Conservation (phyloP, 2,113 vertebrate genomes). For the Thalassarche chlororhynchos region DNA sequence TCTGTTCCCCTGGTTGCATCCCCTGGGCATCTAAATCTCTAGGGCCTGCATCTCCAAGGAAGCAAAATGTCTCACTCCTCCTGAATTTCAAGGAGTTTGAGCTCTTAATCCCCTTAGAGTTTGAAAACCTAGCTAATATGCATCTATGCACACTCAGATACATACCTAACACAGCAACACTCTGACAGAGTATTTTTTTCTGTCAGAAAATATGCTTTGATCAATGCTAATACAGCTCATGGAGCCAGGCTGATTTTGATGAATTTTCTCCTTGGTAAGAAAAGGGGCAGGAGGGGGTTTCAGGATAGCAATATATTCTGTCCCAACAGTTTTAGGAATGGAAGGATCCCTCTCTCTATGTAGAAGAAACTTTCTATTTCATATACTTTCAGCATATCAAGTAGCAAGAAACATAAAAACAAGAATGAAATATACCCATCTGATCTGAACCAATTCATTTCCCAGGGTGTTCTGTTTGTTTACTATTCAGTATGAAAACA, state of each 20-base stretch:
- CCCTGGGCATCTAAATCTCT: background rate
- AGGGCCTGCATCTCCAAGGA: slow-evolving; percentile 2
- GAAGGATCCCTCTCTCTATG: background rate
- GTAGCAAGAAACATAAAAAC: background rate
- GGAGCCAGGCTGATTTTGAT: background rate
- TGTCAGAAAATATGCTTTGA: background rate
- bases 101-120: slow-evolving; percentile 10
- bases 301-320: background rate
- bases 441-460: background rate
- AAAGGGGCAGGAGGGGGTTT: background rate
- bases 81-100: slow-evolving; percentile 14
- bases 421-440: background rate
- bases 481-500: background rate
- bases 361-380: background rate
- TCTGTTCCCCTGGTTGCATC: background rate
- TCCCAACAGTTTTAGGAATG: background rate
- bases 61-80: background rate
- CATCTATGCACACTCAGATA: background rate
- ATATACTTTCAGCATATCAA: background rate
- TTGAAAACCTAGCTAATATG: background rate
- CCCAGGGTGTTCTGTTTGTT: background rate
- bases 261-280: background rate
- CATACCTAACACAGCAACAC: background rate
- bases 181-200: background rate
- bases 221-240: background rate